These are phyloP conservation scores for Mirza zaza DNA, from an alignment of 2,113 vertebrate species.

Conservation along the genomic window DNA sequence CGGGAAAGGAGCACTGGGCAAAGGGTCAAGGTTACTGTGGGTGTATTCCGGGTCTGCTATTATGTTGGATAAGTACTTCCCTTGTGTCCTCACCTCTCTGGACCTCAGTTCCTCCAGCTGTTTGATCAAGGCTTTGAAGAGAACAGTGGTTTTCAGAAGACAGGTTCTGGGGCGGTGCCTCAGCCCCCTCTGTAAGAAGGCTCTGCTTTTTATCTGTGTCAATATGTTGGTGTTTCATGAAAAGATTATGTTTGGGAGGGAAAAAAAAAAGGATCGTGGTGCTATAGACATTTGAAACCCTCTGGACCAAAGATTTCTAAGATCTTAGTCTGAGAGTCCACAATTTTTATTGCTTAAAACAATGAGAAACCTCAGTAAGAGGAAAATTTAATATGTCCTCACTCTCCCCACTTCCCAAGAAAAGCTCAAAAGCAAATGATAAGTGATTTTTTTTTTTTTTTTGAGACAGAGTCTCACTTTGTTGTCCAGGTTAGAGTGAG, in stretches of 20 bases:
- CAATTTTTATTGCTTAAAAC: background rate
- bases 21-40: background rate
- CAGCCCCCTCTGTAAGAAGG: background rate
- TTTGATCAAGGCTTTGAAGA: background rate
- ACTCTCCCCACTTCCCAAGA: background rate
- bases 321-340: background rate
- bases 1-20: background rate
- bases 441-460: conserved; percentile 32
- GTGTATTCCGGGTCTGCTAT: background rate
- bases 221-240: background rate
- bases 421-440: background rate
- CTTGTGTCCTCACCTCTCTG: background rate
- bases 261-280: background rate
- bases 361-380: conserved; percentile 18
- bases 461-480: no score
- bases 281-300: background rate
- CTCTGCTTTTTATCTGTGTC: background rate
- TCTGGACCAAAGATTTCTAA: background rate
- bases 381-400: background rate
- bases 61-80: background rate
- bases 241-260: background rate
- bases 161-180: background rate
- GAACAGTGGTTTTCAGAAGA: background rate
- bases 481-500: no score
- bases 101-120: background rate